Conservation (phyloP, 1,140 invertebrate species). For the Drosophila insularis region DNA sequence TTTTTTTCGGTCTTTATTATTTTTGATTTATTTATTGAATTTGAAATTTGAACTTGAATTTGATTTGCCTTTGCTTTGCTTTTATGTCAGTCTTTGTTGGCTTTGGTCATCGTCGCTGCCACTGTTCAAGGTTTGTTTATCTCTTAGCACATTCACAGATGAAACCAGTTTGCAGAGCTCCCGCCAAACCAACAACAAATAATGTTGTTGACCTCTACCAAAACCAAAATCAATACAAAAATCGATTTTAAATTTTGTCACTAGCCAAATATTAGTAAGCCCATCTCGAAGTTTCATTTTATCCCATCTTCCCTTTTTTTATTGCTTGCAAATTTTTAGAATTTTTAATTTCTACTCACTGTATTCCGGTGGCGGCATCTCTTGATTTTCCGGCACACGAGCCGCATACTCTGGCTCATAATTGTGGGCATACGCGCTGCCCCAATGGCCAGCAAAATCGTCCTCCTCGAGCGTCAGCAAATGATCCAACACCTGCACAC, state of each 20-base stretch:
- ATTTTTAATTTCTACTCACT: conserved; percentile 48
- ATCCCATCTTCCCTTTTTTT: neutral
- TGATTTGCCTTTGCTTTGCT: conserved; percentile 61
- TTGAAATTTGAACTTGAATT: conserved; percentile 75
- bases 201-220: conserved; percentile 66
- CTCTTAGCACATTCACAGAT: conserved; percentile 63
- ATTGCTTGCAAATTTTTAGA: neutral
- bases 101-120: conserved; percentile 39
- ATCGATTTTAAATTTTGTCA: neutral
- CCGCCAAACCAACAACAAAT: conserved; percentile 32
- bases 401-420: conserved; percentile 75
- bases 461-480: conserved; percentile 83
- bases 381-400: conserved; percentile 67
- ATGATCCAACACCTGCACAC: conserved; percentile 83
- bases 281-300: neutral
- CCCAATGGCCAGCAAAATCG: conserved; percentile 80
- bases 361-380: conserved; percentile 55
- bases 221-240: conserved; percentile 14
- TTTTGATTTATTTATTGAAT: conserved; percentile 51
- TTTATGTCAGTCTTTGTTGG: conserved; percentile 7
- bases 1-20: conserved; percentile 45
- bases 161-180: conserved; percentile 55
- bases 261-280: neutral
- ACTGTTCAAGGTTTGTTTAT: conserved; percentile 71
- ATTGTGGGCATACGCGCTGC: conserved; percentile 75